Percentiles rank a stretch among this genome's conserved stretches.
These are phyloP conservation scores for Limnephilus marmoratus DNA, from an alignment of 2,888 invertebrate species.

Conservation along the genomic window DNA sequence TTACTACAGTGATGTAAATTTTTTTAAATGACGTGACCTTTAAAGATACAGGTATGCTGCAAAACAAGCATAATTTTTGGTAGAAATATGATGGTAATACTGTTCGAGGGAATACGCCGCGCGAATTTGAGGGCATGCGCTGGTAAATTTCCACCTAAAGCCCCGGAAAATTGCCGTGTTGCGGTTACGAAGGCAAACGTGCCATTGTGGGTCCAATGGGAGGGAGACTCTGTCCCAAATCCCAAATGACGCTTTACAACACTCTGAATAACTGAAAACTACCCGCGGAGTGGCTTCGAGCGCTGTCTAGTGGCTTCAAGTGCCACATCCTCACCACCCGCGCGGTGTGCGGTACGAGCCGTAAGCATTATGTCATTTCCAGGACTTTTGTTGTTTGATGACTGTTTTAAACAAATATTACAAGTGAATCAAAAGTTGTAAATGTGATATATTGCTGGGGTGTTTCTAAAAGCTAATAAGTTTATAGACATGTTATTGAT, in stretches of 20 bases:
- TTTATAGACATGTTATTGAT: not conserved
- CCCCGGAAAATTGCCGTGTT: slow-evolving; percentile 2
- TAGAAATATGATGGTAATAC: not conserved
- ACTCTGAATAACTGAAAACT: not conserved
- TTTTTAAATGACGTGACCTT: no score
- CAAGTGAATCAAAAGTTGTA: not conserved
- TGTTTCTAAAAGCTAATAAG: not conserved
- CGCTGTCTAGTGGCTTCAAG: not conserved
- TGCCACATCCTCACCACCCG: not conserved
- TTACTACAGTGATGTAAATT: no score
- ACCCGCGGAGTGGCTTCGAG: not conserved
- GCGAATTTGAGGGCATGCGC: not conserved
- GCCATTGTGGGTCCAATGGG: not conserved
- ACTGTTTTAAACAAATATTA: not conserved
- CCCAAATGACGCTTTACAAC: not conserved
- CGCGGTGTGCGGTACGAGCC: not conserved
- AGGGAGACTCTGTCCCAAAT: not conserved
- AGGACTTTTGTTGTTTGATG: not conserved
- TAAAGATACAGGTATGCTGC: not conserved
- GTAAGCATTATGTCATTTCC: not conserved
- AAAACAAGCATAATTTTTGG: not conserved
- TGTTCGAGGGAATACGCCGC: not conserved
- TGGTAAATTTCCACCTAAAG: not conserved
- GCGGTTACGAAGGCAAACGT: not conserved
- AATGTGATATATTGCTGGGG: not conserved